phyloP scores from a whole-genome alignment of 2,888 invertebrate genomes.

The Athalia circularis region DNA sequence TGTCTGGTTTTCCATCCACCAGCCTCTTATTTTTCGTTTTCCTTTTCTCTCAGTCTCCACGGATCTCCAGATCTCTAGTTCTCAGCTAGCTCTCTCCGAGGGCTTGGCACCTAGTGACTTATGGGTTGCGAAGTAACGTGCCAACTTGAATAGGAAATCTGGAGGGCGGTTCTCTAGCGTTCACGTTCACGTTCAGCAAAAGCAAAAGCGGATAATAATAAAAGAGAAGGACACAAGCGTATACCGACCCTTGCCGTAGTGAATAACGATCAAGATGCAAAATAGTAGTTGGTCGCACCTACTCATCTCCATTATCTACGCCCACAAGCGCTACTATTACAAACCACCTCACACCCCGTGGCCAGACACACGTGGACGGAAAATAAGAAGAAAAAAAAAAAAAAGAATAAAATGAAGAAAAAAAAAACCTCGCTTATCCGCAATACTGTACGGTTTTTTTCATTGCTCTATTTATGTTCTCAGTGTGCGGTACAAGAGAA shows the following conservation, averaged over 20 bases:
- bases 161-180: constrained; percentile 19
- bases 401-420: not conserved
- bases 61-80: constrained; percentile 3
- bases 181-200: not conserved
- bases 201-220: constrained; percentile 36
- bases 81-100: constrained; percentile 3
- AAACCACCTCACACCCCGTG: not conserved
- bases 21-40: not conserved
- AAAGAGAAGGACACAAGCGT: constrained; percentile 27
- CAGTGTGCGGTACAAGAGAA: too few species aligned
- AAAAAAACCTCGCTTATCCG: too few species aligned
- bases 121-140: constrained; percentile 42
- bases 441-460: too few species aligned
- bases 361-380: not conserved
- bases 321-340: not conserved
- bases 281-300: constrained; percentile 27
- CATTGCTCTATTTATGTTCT: too few species aligned
- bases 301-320: constrained; percentile 18
- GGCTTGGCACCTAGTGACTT: constrained; percentile 34
- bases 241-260: not conserved
- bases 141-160: constrained; percentile 41
- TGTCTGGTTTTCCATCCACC: not conserved
- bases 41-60: not conserved
- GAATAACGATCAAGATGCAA: constrained; percentile 33
- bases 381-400: not conserved